Evolutionary conservation across 2,113 vertebrate genomes (phyloP), one percentile per base, ranked within the genome.

Genomic region (Penelope pileata): DNA sequence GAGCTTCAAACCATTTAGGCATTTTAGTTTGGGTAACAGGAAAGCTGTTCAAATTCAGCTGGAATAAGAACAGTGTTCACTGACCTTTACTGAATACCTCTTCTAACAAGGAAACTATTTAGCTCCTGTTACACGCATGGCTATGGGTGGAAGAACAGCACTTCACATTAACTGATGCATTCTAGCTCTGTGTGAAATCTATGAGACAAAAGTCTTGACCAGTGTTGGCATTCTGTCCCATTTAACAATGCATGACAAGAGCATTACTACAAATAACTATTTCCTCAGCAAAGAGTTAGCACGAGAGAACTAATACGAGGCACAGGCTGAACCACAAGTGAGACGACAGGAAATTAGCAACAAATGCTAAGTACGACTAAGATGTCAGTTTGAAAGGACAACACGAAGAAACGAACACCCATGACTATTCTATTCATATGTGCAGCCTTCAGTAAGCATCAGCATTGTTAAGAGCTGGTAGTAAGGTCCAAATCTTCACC

Each of bases 41-140:
- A 97, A 95, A 94, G 63, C 72, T 8, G 56, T 88, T 95, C 88
- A 95, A 67, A 96, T 95, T 93, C 75, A 90, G 38, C 79, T 94
- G 90, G 90, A 96, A 89, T 93, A 92, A 91, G 82, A 94, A 90
- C 83, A 86, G 94, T 59, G 74, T 94, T 96, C 83, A 38, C 51
- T 95, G 95, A 89, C 83, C 86, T 94, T 93, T 95, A 80, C 84
- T 86, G 77, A 95, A 80, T 72, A 91, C 81, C 77, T 80, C 77
- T 82, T 88, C 79, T 83, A 91, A 96, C 83, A 97, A 94, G 83
- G 86, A 83, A 90, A 81, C 94, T 86, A 95, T 96, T 97, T 79
- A 93, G 81, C 79, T 95, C 79, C 32, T 47, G 81, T 70, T 81
- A 70, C 87, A 90, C 34, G 54, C 40, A 36, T 69, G 62, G 72